phyloP scores from a whole-genome alignment of 2,113 vertebrate species.

The Pachyramphus minor region DNA sequence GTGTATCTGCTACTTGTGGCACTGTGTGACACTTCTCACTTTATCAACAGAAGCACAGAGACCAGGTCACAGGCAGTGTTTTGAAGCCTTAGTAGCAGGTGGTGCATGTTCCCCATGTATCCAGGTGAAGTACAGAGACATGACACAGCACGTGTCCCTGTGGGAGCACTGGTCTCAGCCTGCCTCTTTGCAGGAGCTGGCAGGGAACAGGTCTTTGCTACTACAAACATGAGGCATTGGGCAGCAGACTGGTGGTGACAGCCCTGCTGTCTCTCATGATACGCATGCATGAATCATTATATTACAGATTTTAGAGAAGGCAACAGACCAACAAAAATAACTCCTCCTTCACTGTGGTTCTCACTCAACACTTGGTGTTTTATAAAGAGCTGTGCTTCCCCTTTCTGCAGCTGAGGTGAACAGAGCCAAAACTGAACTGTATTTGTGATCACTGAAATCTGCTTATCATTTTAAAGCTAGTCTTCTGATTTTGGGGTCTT shows the following conservation, averaged over 20 bases:
- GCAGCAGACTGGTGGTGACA: background rate
- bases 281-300: background rate
- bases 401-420: background rate
- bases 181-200: background rate
- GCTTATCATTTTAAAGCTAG: background rate
- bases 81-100: background rate
- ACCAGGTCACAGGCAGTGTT: background rate
- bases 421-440: background rate
- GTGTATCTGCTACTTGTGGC: background rate
- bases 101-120: background rate
- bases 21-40: background rate
- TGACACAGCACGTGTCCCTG: background rate
- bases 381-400: background rate
- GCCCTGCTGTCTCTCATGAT: background rate
- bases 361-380: background rate
- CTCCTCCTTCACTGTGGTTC: background rate
- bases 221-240: background rate
- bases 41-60: background rate
- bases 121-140: accelerated
- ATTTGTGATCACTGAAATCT: background rate
- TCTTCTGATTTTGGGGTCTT: background rate
- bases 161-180: background rate
- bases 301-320: background rate
- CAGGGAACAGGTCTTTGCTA: background rate
- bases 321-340: background rate